phyloP scores from a whole-genome alignment of 2,797 vertebrate genomes.

The Ptychobarbus kaznakovi region DNA sequence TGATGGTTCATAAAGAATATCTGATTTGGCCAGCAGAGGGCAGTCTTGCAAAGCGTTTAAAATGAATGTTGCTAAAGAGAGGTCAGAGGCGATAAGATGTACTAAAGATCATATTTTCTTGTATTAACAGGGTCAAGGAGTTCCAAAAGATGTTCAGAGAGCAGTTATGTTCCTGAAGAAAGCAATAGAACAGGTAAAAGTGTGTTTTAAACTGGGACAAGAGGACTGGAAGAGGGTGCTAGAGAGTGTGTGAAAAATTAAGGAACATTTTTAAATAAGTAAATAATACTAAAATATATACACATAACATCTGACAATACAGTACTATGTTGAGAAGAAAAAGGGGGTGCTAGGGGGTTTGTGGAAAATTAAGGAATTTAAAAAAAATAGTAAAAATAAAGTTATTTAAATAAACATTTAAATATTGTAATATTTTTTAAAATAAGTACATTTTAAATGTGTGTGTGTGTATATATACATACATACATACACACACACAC shows the following conservation, averaged over 20 bases:
- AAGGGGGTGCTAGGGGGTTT: too few relatives aligned
- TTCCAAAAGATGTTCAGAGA: conserved; percentile 77
- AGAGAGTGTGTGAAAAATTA: neutral
- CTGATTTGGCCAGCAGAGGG: conserved; percentile 22
- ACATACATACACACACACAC: too few relatives aligned
- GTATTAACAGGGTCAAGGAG: conserved; percentile 77
- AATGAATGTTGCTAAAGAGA: neutral
- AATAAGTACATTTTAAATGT: too few relatives aligned
- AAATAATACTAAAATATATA: neutral
- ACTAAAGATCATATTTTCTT: conserved; percentile 16
- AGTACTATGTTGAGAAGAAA: too few relatives aligned
- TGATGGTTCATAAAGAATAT: neutral
- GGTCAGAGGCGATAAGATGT: neutral
- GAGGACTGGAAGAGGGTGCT: neutral
- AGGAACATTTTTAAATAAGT: neutral
- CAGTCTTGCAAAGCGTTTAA: neutral
- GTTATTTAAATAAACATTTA: too few relatives aligned
- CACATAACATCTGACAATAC: too few relatives aligned
- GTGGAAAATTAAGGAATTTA: too few relatives aligned
- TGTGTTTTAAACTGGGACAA: neutral
- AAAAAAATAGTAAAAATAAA: too few relatives aligned
- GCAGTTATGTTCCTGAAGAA: conserved; percentile 78
- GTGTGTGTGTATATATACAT: too few relatives aligned
- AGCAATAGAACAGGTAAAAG: conserved; percentile 75
- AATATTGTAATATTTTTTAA: too few relatives aligned